Evolutionary conservation across 2,113 vertebrate species (phyloP).

Genomic region (Mungos mungo): DNA sequence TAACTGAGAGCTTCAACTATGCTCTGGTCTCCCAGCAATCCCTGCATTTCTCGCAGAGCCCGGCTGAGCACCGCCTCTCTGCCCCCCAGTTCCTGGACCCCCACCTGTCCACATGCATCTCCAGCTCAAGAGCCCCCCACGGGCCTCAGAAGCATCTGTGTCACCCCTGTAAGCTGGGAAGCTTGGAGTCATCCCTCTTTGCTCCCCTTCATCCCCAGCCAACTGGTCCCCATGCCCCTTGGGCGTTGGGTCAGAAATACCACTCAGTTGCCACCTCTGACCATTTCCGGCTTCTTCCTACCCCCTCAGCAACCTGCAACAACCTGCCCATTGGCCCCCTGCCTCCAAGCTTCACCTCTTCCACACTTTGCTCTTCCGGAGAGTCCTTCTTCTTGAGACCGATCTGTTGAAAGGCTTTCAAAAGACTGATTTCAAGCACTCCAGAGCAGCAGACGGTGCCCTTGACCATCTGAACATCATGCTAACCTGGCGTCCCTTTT

Average conservation of each 20-base stretch:
- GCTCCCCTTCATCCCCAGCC: neutral
- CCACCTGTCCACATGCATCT: neutral
- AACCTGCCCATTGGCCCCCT: neutral
- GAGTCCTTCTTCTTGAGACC: neutral
- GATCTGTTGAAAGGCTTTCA: neutral
- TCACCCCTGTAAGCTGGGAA: neutral
- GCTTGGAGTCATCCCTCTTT: neutral
- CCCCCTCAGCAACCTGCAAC: neutral
- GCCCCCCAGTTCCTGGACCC: neutral
- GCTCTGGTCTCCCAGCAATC: neutral
- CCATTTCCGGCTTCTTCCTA: neutral
- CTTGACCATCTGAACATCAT: neutral
- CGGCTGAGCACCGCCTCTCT: neutral
- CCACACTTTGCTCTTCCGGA: neutral
- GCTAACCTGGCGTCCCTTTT: neutral
- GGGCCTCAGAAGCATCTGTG: too few relatives aligned
- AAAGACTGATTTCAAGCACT: neutral
- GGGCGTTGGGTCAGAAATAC: neutral
- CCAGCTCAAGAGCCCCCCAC: rapidly evolving
- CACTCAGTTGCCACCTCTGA: too few relatives aligned
- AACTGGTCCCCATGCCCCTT: neutral
- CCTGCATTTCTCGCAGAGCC: neutral
- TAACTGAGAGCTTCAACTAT: neutral
- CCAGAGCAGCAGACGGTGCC: neutral
- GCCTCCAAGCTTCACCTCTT: too few relatives aligned